phyloP scores from a whole-genome alignment of 2,113 vertebrate genomes.

The Ivindomyrus marchei region DNA sequence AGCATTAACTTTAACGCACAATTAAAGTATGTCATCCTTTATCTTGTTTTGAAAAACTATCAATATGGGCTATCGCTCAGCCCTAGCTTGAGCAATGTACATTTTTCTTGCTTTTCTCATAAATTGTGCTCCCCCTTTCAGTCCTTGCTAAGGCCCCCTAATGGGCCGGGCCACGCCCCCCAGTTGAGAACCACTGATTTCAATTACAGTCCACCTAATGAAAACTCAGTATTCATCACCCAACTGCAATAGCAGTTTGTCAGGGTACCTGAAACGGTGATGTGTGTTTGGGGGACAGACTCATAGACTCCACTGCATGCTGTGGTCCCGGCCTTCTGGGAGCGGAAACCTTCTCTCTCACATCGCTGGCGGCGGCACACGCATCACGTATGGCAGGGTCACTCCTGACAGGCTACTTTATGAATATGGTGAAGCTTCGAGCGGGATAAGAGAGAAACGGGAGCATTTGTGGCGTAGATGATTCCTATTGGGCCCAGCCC shows the following conservation, averaged over 20 bases:
- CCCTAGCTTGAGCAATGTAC: background rate
- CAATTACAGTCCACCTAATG: background rate
- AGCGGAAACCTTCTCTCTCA: background rate
- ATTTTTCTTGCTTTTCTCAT: background rate
- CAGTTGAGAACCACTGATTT: background rate
- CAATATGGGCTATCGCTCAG: background rate
- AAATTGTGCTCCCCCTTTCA: background rate
- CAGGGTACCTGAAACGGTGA: background rate
- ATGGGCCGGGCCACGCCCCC: too few species aligned
- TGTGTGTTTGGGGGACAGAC: background rate
- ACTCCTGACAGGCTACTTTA: background rate
- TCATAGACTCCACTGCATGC: too few species aligned
- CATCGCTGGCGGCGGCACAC: background rate
- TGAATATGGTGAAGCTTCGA: background rate
- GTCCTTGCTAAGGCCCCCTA: background rate
- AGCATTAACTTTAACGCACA: background rate
- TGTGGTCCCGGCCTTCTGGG: too few species aligned
- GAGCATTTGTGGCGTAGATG: background rate
- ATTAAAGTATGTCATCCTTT: background rate
- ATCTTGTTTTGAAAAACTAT: background rate
- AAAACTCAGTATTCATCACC: background rate
- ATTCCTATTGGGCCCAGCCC: too few species aligned
- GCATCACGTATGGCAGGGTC: background rate
- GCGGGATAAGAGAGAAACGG: background rate
- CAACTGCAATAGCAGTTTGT: background rate